Conservation (phyloP, 2,797 vertebrate species). For the Tokudaia muenninki region DNA sequence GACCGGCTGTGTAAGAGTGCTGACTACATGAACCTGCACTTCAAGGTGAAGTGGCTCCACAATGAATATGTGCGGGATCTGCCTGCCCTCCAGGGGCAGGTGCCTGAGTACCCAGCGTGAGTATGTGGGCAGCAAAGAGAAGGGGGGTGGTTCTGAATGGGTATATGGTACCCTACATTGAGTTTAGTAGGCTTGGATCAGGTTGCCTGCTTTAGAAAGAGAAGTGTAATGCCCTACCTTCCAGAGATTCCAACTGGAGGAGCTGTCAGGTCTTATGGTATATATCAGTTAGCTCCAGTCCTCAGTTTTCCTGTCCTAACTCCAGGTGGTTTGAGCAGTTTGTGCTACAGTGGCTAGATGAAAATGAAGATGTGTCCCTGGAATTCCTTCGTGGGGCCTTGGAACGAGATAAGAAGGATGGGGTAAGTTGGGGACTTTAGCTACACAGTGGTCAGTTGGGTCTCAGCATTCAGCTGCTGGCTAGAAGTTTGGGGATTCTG, state of each 20-base stretch:
- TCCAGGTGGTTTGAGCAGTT: conserved; percentile 98
- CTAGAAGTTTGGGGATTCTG: not conserved
- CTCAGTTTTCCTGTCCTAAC: conserved; percentile 36
- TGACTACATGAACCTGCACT: conserved; percentile 99
- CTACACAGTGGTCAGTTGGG: not conserved
- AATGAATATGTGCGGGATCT: conserved; percentile 97
- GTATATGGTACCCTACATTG: not conserved
- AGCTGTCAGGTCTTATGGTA: conserved; percentile 19
- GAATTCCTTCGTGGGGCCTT: conserved; percentile 98
- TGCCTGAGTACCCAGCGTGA: conserved; percentile 97
- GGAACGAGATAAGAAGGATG: conserved; percentile 99
- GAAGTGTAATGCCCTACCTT: not conserved
- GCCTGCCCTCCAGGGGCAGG: conserved; percentile 91
- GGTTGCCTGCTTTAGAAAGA: not conserved
- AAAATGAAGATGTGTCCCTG: conserved; percentile 98
- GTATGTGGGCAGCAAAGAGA: conserved; percentile 81
- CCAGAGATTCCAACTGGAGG: conserved; percentile 6
- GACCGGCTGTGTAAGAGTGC: conserved; percentile 96
- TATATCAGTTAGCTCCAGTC: not conserved
- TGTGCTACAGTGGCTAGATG: conserved; percentile 97
- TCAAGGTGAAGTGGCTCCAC: conserved; percentile 99
- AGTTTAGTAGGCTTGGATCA: not conserved
- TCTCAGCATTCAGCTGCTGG: conserved; percentile 35
- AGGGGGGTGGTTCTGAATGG: not conserved
- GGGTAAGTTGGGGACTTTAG: conserved; percentile 88